Evolutionary conservation across 2,888 invertebrate species (phyloP), one percentile per base, ranked within the genome.

Genomic region (Eulithis prunata): DNA sequence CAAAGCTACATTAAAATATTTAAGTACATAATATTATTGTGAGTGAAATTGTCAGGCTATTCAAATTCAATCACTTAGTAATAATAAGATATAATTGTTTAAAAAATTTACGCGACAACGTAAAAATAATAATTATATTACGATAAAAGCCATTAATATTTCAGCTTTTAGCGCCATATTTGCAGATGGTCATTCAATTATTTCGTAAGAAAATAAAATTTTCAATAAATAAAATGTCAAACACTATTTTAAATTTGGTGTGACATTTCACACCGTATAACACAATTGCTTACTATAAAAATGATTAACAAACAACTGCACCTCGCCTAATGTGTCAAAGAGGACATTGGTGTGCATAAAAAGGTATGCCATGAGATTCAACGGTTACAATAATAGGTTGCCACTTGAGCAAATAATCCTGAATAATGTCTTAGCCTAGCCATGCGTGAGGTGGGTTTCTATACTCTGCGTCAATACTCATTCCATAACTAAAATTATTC

Each of bases 201-300:
- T 80, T 88, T 81, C 87, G 89, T 93, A 92, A 87, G 91, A 91
- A 92, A 92, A 93, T 92, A 92, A 92, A 92, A 91, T 91, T 92
- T 84, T 92, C 91, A 93, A 92, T 92, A 93, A 92, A 92, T 91
- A 89, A 93, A 54, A 90, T 90, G 91, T 90, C 90, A 88, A 91
- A 91, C 90, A 88, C 90, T 91, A 91, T 91, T 86, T 41, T 79
- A 86, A 85, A 81, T 21, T 49, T 77, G 91, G 91, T 89, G 92
- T 86, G 88, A 88, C 88, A 88, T 86, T 85, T 83, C 86, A 89
- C 92, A 91, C 90, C 89, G 73, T 75, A 90, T 92, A 93, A 93
- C 91, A 91, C 91, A 92, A 91, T 90, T 85, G 86, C 90, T 92
- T 92, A 91, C 89, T 90, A 91, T 92, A 89, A 90, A 91, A 91